Percentiles rank a stretch among this genome's conserved stretches.
These are phyloP conservation scores for Protonibea diacanthus DNA, from an alignment of 2,797 vertebrate genomes.

Conservation along the genomic window DNA sequence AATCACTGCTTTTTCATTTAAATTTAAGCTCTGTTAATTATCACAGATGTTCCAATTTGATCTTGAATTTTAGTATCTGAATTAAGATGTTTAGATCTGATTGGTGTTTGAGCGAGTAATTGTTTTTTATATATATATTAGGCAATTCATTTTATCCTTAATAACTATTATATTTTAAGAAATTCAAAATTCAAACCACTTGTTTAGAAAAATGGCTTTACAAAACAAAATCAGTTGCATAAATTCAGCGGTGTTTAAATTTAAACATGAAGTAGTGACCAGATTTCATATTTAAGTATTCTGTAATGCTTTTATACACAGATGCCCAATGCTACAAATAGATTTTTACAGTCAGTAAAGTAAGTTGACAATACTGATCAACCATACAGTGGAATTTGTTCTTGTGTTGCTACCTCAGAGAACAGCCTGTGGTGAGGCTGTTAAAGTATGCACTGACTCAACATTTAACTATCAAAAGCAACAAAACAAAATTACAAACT, in stretches of 20 bases:
- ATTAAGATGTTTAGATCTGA: too few relatives aligned
- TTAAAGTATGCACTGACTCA: background rate
- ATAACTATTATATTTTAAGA: background rate
- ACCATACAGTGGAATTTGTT: background rate
- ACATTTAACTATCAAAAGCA: constrained; percentile 22
- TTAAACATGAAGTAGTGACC: background rate
- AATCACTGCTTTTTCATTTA: too few relatives aligned
- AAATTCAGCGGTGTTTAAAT: background rate
- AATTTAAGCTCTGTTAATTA: too few relatives aligned
- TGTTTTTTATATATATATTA: too few relatives aligned
- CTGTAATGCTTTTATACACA: background rate
- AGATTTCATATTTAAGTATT: too few relatives aligned
- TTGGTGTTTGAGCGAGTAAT: too few relatives aligned
- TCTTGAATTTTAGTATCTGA: too few relatives aligned
- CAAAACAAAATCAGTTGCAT: background rate
- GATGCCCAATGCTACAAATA: background rate
- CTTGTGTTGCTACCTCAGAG: background rate
- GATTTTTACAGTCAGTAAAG: background rate
- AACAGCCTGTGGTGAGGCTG: background rate
- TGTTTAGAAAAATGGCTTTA: background rate
- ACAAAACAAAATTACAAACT: constrained; percentile 8
- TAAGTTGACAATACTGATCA: background rate
- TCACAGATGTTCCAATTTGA: too few relatives aligned
- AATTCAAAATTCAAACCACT: background rate
- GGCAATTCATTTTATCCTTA: too few relatives aligned